phyloP scores from a whole-genome alignment of 1,140 invertebrate species.

The Zeugodacus cucurbitae region DNA sequence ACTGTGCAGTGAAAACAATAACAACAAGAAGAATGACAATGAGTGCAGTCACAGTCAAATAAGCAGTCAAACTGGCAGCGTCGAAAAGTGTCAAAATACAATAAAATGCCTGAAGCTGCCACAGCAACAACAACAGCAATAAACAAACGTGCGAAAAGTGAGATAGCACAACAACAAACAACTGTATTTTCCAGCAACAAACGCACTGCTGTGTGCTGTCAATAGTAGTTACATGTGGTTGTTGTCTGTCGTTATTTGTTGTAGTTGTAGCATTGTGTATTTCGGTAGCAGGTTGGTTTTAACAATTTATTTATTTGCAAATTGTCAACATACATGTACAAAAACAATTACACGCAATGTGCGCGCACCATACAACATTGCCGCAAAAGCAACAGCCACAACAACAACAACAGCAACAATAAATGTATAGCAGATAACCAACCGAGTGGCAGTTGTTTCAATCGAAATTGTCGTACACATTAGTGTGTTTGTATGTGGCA shows the following conservation, averaged over 20 bases:
- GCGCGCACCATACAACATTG: not conserved
- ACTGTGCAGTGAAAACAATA: not conserved
- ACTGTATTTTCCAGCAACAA: not conserved
- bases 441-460: not conserved
- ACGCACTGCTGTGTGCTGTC: not conserved
- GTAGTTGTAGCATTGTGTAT: not conserved
- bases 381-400: not conserved
- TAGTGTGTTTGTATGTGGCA: not conserved
- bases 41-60: not conserved
- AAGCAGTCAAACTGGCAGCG: not conserved
- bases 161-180: not conserved
- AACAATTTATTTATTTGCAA: conserved; percentile 40
- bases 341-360: not conserved
- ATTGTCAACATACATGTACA: conserved; percentile 24
- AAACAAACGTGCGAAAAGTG: conserved; percentile 1
- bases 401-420: not conserved
- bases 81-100: conserved; percentile 34
- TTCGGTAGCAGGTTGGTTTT: not conserved
- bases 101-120: not conserved
- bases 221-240: not conserved
- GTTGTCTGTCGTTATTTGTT: too few species aligned
- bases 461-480: not conserved
- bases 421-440: not conserved
- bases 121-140: not conserved
- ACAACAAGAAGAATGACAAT: not conserved